phyloP scores from a whole-genome alignment of 2,888 invertebrate species.

The Nymphalis c-album region DNA sequence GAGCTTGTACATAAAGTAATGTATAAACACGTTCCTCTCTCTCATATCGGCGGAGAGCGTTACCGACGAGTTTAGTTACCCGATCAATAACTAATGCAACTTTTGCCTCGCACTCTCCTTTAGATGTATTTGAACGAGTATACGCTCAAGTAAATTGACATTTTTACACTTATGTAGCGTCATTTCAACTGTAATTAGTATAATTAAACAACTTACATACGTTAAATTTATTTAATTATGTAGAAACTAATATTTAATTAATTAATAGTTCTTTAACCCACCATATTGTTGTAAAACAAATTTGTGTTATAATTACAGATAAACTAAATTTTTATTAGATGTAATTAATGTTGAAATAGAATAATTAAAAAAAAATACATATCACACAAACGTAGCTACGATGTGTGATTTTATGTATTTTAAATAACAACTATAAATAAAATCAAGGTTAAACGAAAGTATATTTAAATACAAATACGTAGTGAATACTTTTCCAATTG shows the following conservation, averaged over 20 bases:
- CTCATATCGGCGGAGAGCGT: too few relatives aligned
- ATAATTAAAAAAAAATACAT: not conserved
- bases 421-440: not conserved
- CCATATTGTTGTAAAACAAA: not conserved
- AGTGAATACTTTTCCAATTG: not conserved
- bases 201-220: too few relatives aligned
- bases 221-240: not conserved
- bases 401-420: not conserved
- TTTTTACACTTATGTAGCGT: too few relatives aligned
- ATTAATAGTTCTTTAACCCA: not conserved
- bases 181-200: too few relatives aligned
- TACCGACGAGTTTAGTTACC: too few relatives aligned
- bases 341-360: not conserved
- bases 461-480: conserved; percentile 1
- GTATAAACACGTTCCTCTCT: too few relatives aligned
- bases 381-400: too few relatives aligned
- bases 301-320: conserved; percentile 4
- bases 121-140: too few relatives aligned
- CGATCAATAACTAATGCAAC: too few relatives aligned
- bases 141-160: too few relatives aligned
- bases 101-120: too few relatives aligned
- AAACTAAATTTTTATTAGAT: not conserved
- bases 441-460: not conserved
- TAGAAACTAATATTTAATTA: not conserved
- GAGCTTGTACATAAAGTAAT: too few relatives aligned